Percentiles rank a stretch among this genome's conserved stretches.
phyloP scores from a whole-genome alignment of 2,888 invertebrate genomes.

The Cheilosia impressa region DNA sequence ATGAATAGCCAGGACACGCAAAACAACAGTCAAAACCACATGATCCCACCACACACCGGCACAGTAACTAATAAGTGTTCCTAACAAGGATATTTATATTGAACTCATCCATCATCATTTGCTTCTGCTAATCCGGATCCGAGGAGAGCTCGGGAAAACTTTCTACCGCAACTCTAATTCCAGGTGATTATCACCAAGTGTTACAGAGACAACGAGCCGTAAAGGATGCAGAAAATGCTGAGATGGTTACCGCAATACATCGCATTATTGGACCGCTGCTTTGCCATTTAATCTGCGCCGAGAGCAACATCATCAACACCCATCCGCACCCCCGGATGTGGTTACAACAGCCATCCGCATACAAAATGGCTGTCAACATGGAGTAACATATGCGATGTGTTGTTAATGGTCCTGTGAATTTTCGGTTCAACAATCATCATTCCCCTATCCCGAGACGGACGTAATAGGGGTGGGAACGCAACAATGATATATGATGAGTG shows the following conservation, averaged over 20 bases:
- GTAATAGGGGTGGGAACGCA: conserved; percentile 63
- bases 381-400: conserved; percentile 74
- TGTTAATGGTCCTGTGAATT: conserved; percentile 74
- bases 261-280: conserved; percentile 63
- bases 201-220: conserved; percentile 38
- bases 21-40: conserved; percentile 68
- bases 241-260: conserved; percentile 52
- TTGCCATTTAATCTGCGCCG: conserved; percentile 38
- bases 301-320: conserved; percentile 67
- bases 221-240: conserved; percentile 36
- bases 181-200: conserved; percentile 75
- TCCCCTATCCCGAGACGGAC: conserved; percentile 43
- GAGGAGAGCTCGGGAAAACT: conserved; percentile 44
- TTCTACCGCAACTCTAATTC: conserved; percentile 68
- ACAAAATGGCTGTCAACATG: conserved; percentile 75
- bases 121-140: conserved; percentile 46
- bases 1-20: conserved; percentile 63
- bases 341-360: conserved; percentile 37
- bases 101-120: conserved; percentile 70
- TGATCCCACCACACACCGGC: conserved; percentile 56
- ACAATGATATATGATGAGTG: conserved; percentile 74
- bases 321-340: conserved; percentile 64
- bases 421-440: conserved; percentile 41
- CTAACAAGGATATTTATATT: conserved; percentile 65
- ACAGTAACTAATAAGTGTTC: conserved; percentile 39